Percentiles rank a stretch among this genome's conserved stretches.
These are phyloP conservation scores for Malacoctenus gilli DNA, from an alignment of 2,797 vertebrate species.

Conservation along the genomic window DNA sequence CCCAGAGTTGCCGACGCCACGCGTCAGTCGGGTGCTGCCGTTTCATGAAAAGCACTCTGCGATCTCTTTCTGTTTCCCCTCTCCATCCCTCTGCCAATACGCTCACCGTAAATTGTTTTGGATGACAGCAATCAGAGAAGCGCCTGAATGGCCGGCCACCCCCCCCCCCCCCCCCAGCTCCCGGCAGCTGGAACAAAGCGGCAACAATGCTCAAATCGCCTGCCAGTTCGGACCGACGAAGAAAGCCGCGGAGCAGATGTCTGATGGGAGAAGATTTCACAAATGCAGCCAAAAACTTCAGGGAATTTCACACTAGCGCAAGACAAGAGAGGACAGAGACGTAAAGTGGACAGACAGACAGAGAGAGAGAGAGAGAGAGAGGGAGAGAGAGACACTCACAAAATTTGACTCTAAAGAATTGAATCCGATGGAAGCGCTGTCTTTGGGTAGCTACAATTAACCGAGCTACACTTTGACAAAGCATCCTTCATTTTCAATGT, in stretches of 20 bases:
- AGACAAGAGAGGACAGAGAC: constrained; percentile 30
- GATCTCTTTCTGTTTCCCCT: too few relatives aligned
- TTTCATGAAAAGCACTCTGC: constrained; percentile 13
- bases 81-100: constrained; percentile 24
- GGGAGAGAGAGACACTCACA: constrained; percentile 5
- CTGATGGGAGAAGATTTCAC: constrained; percentile 58
- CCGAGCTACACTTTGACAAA: too few relatives aligned
- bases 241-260: constrained; percentile 72
- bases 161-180: constrained; percentile 69
- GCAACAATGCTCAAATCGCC: constrained; percentile 57
- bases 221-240: constrained; percentile 63
- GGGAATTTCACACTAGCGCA: constrained; percentile 37
- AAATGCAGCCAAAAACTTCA: constrained; percentile 60
- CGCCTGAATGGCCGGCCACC: constrained; percentile 34
- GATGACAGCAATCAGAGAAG: constrained; percentile 36
- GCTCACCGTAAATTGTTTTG: constrained; percentile 31
- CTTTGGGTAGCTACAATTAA: too few relatives aligned
- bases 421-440: neutral
- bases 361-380: constrained; percentile 18
- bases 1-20: neutral
- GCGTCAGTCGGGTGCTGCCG: neutral
- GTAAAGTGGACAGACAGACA: constrained; percentile 23
- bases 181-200: constrained; percentile 71
- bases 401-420: neutral
- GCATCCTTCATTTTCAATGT: too few relatives aligned